Evolutionary conservation across 2,888 invertebrate species (phyloP), one percentile per base, ranked within the genome.

Genomic region (Chloroclystis v-ata): DNA sequence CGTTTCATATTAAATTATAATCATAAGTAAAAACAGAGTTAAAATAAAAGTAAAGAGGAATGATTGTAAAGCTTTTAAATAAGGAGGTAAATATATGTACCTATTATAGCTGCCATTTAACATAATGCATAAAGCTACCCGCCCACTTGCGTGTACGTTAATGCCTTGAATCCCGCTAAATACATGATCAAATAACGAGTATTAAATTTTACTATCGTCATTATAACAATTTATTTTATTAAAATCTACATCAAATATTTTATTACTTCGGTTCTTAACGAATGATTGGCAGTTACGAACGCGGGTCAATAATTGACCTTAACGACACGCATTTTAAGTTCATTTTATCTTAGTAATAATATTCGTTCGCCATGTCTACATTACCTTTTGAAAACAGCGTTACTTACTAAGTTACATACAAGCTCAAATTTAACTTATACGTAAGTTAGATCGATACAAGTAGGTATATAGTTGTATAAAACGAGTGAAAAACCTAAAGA

Each of bases 401-500:
- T 66, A 67, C 68, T 69, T 71, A 72, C 56, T 55, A 67, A 60
- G 73, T 64, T 82, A 81, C 71, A 76, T 82, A 83, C 78, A 86
- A 86, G 86, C 86, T 87, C 86, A 82, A 82, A 75, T 79, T 84
- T 81, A 85, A 85, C 80, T 84, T 87, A 85, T 81, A 80, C 59
- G 56, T 59, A 54, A 76, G 70, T 75, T 84, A 83, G 75, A 76
- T 76, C 63, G 74, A 78, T 84, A 81, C 64, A 75, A 75, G 71
- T 78, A 76, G 75, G 78, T 83, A 84, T 83, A 83, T 80, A 84
- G 56, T 82, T 84, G 85, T 87, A 87, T 83, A 87, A 86, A 87
- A 87, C 78, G 83, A 84, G 85, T 87, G 85, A 83, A 86, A 86
- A 87, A 84, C 81, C 82, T 83, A 84, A 85, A 78, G 78, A 75